phyloP scores from a whole-genome alignment of 2,888 invertebrate species.

The Lithophane socia region DNA sequence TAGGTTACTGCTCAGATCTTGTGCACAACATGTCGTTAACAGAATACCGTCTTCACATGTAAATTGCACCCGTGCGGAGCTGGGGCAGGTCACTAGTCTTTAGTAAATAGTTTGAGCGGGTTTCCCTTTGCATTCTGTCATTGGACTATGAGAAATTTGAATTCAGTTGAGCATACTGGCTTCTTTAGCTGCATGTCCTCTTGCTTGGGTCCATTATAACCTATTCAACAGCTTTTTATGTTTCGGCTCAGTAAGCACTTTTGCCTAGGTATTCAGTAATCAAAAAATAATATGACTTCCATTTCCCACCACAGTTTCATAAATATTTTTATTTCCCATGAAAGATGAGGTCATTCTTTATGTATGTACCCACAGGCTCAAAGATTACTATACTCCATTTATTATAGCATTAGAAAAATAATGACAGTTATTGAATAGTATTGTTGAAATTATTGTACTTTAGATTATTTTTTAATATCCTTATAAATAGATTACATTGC shows the following conservation, averaged over 20 bases:
- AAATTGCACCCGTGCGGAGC: no score
- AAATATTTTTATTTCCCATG: neutral
- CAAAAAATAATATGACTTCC: no score
- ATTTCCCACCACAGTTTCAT: conserved; percentile 14
- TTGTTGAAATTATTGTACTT: no score
- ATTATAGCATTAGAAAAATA: no score
- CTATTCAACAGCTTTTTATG: neutral
- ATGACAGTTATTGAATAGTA: no score
- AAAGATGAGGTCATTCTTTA: conserved; percentile 3
- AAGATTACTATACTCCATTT: no score
- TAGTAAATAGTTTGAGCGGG: neutral
- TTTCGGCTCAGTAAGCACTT: neutral
- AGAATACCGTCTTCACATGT: no score
- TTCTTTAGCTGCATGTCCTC: neutral
- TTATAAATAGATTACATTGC: no score
- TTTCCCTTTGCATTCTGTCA: neutral
- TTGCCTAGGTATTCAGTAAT: neutral
- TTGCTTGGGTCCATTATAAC: neutral
- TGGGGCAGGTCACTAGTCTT: no score
- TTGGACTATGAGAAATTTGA: neutral
- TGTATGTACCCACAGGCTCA: neutral
- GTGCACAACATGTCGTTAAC: no score
- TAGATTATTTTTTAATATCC: no score
- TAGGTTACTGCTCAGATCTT: no score
- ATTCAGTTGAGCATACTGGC: neutral